Evolutionary conservation across 2,888 invertebrate species (phyloP).

Genomic region (Napeogenes inachia): DNA sequence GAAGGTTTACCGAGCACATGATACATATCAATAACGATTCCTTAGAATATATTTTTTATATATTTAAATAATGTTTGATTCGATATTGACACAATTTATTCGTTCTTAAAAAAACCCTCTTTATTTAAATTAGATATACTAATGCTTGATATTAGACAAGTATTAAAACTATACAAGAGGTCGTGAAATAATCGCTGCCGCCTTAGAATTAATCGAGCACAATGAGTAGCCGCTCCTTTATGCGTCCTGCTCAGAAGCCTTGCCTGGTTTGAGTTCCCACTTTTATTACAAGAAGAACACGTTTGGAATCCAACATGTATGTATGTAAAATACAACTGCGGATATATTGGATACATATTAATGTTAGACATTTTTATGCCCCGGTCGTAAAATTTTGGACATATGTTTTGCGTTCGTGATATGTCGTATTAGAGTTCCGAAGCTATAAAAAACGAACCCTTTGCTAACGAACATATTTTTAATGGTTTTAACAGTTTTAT

Average conservation of each 20-base stretch:
- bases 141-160: no score
- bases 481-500: no score
- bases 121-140: no score
- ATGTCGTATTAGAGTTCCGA: neutral
- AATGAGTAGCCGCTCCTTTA: constrained; percentile 32
- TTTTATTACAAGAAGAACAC: constrained; percentile 35
- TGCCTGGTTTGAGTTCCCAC: constrained; percentile 36
- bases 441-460: neutral
- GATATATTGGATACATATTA: constrained; percentile 27
- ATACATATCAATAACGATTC: no score
- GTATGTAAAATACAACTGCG: constrained; percentile 33
- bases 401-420: constrained; percentile 13
- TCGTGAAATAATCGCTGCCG: constrained; percentile 7
- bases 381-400: constrained; percentile 19
- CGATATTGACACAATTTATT: no score
- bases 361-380: constrained; percentile 21
- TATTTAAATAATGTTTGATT: no score
- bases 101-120: no score
- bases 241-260: constrained; percentile 34
- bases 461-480: neutral
- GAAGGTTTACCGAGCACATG: no score
- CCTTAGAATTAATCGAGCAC: constrained; percentile 19
- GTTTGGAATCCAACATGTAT: constrained; percentile 30
- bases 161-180: no score
- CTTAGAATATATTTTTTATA: no score